phyloP scores from a whole-genome alignment of 2,797 vertebrate species.

The Zenarchopterus dispar region DNA sequence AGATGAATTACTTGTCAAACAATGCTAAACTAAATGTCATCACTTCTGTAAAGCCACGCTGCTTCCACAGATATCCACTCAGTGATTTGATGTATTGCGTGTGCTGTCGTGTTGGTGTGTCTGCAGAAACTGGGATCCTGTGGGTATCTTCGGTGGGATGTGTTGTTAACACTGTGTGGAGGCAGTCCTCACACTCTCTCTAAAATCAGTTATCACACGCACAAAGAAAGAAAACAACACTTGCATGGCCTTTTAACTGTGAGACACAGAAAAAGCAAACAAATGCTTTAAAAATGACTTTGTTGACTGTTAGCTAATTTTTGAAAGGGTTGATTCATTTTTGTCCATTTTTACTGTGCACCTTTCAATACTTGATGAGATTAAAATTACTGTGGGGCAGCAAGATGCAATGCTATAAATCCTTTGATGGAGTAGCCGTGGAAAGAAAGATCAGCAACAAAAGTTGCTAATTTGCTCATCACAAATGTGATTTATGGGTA shows the following conservation, averaged over 20 bases:
- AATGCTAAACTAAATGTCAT: conserved; percentile 3
- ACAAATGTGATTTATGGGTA: conserved; percentile 5
- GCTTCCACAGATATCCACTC: conserved; percentile 14
- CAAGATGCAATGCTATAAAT: conserved; percentile 1
- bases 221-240: conserved; percentile 24
- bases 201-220: conserved; percentile 60
- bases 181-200: conserved; percentile 61
- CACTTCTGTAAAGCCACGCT: background rate
- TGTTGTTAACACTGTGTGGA: conserved; percentile 65
- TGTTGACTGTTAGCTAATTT: conserved; percentile 31
- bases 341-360: conserved; percentile 3
- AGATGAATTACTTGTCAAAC: conserved; percentile 5
- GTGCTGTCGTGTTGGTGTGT: conserved; percentile 18
- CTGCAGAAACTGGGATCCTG: conserved; percentile 32
- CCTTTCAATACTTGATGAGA: background rate
- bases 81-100: conserved; percentile 10
- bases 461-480: background rate
- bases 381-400: conserved; percentile 14
- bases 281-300: conserved; percentile 11
- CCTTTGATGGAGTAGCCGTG: background rate
- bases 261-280: conserved; percentile 28
- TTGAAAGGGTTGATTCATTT: background rate
- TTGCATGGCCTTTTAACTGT: conserved; percentile 22
- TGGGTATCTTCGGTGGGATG: conserved; percentile 53
- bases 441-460: background rate